Evolutionary conservation across 2,888 invertebrate genomes (phyloP).

Genomic region (Pseudococcus jackbeardsleyi): DNA sequence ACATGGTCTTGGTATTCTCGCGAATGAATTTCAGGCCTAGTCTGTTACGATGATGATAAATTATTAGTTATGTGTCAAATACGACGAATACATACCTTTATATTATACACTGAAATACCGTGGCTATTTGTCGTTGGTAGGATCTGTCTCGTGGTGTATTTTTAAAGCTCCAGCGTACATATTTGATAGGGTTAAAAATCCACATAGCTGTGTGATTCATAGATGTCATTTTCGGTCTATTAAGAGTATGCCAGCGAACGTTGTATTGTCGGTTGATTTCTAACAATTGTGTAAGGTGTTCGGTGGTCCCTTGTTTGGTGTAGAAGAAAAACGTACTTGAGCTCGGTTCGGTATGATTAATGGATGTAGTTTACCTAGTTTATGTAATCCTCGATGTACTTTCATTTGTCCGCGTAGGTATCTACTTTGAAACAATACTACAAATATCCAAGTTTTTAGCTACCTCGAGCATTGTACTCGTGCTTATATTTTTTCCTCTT

Average conservation of each 20-base stretch:
- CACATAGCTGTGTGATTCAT: not conserved
- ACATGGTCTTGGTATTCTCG: not conserved
- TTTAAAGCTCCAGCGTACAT: not conserved
- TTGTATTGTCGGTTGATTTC: not conserved
- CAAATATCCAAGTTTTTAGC: not conserved
- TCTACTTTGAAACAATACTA: not conserved
- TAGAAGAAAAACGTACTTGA: not conserved
- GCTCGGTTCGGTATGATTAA: not conserved
- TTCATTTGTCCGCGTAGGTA: constrained; percentile 2
- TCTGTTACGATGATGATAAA: not conserved
- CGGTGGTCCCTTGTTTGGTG: not conserved
- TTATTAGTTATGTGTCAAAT: constrained; percentile 10
- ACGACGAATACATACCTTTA: not conserved
- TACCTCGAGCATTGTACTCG: not conserved
- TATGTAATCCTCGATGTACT: constrained; percentile 4
- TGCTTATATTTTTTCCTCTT: not conserved
- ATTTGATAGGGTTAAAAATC: constrained; percentile 10
- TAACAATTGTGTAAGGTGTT: constrained; percentile 10
- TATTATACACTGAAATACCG: not conserved
- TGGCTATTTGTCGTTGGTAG: not conserved
- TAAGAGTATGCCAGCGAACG: not conserved
- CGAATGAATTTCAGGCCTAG: not conserved
- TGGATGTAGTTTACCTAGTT: constrained; percentile 10
- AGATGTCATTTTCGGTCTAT: not conserved
- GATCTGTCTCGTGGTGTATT: not conserved